Conservation (phyloP, 2,797 vertebrate species). For the Orestias chungarensis region DNA sequence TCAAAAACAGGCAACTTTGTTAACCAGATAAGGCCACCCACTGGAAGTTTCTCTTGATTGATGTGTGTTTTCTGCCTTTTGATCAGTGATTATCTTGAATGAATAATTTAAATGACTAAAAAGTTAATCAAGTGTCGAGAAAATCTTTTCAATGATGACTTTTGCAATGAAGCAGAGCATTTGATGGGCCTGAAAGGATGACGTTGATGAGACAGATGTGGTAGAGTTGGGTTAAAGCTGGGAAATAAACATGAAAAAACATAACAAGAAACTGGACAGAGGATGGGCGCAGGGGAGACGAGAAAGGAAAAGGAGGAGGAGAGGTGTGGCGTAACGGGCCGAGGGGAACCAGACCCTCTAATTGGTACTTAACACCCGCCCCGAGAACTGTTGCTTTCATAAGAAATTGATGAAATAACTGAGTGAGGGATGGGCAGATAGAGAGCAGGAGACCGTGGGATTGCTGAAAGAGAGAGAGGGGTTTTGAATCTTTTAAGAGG, state of each 20-base stretch:
- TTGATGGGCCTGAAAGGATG: constrained; percentile 48
- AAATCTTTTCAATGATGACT: constrained; percentile 53
- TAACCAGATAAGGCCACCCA: constrained; percentile 17
- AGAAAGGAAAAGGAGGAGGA: constrained; percentile 66
- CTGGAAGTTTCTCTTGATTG: constrained; percentile 67
- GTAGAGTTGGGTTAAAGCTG: constrained; percentile 16
- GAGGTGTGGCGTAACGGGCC: constrained; percentile 77
- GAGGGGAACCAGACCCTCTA: constrained; percentile 77
- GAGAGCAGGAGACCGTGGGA: constrained; percentile 61
- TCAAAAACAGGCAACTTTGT: neutral
- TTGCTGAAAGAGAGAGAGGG: constrained; percentile 63
- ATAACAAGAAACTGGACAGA: constrained; percentile 37
- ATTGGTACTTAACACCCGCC: constrained; percentile 82
- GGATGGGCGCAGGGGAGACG: constrained; percentile 6
- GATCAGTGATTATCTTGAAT: constrained; percentile 81
- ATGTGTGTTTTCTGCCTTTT: constrained; percentile 79
- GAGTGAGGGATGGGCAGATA: constrained; percentile 72
- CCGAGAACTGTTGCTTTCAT: constrained; percentile 86
- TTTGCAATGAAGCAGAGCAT: constrained; percentile 37
- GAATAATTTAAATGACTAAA: constrained; percentile 82
- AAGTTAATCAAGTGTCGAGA: constrained; percentile 78
- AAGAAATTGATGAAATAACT: constrained; percentile 89
- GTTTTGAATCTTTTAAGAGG: constrained; percentile 87
- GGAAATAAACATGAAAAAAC: constrained; percentile 17
- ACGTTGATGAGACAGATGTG: constrained; percentile 5